Percentiles rank a stretch among this genome's conserved stretches.
Conservation (phyloP, 2,888 invertebrate genomes). For the Himalopsyche tibetana region DNA sequence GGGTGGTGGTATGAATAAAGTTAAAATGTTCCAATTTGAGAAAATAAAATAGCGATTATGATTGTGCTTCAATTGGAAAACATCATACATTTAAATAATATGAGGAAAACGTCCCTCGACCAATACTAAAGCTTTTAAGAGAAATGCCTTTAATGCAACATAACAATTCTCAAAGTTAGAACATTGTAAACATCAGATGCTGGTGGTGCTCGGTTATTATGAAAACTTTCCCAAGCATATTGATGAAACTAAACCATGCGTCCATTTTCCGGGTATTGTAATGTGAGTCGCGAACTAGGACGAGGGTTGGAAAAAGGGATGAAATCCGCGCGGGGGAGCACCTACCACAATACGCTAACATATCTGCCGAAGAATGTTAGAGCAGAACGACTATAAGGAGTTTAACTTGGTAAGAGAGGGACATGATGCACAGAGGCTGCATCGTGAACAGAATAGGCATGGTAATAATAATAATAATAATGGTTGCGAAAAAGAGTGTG, state of each 20-base stretch:
- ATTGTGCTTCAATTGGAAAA: too few species aligned
- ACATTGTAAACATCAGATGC: not conserved
- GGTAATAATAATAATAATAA: slow-evolving; percentile 41
- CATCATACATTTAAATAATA: too few species aligned
- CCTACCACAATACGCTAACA: slow-evolving; percentile 37
- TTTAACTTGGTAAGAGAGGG: not conserved
- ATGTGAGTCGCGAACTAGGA: slow-evolving; percentile 35
- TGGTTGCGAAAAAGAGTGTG: slow-evolving; percentile 34
- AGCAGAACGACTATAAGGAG: not conserved
- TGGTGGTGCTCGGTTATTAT: slow-evolving; percentile 9
- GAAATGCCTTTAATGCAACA: not conserved
- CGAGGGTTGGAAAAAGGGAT: not conserved
- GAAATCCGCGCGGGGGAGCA: not conserved
- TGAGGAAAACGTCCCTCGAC: too few species aligned
- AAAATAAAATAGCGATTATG: too few species aligned
- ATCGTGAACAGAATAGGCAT: slow-evolving; percentile 38
- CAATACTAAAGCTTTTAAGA: not conserved
- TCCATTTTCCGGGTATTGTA: slow-evolving; percentile 54
- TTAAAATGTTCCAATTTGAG: too few species aligned
- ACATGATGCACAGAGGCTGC: slow-evolving; percentile 2
- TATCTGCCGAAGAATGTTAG: slow-evolving; percentile 36
- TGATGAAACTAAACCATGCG: slow-evolving; percentile 50
- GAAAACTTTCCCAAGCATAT: slow-evolving; percentile 49
- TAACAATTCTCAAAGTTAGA: not conserved
- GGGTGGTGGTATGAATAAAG: too few species aligned